Base-by-base conservation (phyloP, 2,797 vertebrate species). In the Crotalus adamanteus region DNA sequence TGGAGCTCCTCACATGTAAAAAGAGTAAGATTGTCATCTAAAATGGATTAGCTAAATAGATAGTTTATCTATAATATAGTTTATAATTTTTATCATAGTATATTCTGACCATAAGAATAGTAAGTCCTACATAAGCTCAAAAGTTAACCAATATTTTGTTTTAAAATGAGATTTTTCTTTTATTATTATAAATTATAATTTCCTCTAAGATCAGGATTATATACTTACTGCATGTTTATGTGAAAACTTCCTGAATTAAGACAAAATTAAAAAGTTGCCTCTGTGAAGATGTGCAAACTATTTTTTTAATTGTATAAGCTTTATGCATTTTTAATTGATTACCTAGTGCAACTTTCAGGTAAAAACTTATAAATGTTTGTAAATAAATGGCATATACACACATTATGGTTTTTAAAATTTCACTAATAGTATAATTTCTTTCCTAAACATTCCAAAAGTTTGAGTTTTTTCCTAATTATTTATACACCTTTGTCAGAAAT, bases 151-250 rank as follows among this genome's bases (percentile, higher is more conserved):
- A 91, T 42, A 94, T 87, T 65, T 37, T 57, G 13, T 91, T 90
- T 91, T 59, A 93, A 53, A 94, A 94, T 73, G 87, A 37, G 95
- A 65, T 92, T 51, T 95, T 94, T 90, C 90, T 88, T 88, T 8
- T 94, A 96, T 31, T 69, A 31, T 31, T 31, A 31, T 31, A 69
- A 69, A 6, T 69, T 69, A 31, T 69, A 31, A 65, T 8, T 53
- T 13, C 9, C 9, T 6, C 26, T 61, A 42, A 61, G 11, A 85
- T n/a, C 4, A 18, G 6, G 78, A 31, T 78, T 78, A 78, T 22
- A 78, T 78, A 22, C 18, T 42, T 78, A 42, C 1, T 78, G 37
- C 20, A 78, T 42, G 3, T 78, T 78, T 78, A 78, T 78, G 3
- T 22, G 37, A 42, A 78, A 78, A 22, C 11, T 78, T 78, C 8